Percentiles rank a stretch among this genome's conserved stretches.
phyloP scores from a whole-genome alignment of 2,797 vertebrate species.

The Cuniculus paca region DNA sequence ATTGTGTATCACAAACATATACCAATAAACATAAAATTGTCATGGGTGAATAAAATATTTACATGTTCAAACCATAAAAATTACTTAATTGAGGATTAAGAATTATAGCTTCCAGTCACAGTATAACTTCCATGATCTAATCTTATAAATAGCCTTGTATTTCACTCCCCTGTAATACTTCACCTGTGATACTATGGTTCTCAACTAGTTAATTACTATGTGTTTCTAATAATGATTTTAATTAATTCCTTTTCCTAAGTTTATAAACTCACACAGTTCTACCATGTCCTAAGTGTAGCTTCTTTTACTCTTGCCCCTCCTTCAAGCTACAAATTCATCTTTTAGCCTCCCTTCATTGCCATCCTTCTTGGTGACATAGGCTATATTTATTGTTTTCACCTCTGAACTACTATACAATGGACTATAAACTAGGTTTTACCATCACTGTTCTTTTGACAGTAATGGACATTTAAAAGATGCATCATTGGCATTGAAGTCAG shows the following conservation, averaged over 20 bases:
- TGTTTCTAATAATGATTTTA: background rate
- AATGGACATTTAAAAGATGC: background rate
- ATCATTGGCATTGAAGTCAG: background rate
- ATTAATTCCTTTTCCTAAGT: background rate
- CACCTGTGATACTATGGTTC: background rate
- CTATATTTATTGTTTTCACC: background rate
- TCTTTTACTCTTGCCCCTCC: background rate
- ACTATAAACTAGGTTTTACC: background rate
- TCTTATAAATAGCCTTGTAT: background rate
- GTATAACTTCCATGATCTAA: background rate
- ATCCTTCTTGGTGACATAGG: background rate
- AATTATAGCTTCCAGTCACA: background rate
- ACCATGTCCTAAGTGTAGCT: background rate
- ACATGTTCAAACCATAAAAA: background rate
- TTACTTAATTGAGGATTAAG: background rate
- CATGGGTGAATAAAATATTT: background rate
- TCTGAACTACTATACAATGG: background rate
- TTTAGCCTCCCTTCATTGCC: background rate
- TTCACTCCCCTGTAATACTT: background rate
- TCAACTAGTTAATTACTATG: background rate
- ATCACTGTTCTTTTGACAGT: background rate
- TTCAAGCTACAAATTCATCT: background rate
- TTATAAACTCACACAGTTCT: background rate
- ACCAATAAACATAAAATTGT: background rate
- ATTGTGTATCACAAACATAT: background rate